Conservation (phyloP, 1,140 invertebrate genomes). For the Sitophilus oryzae region DNA sequence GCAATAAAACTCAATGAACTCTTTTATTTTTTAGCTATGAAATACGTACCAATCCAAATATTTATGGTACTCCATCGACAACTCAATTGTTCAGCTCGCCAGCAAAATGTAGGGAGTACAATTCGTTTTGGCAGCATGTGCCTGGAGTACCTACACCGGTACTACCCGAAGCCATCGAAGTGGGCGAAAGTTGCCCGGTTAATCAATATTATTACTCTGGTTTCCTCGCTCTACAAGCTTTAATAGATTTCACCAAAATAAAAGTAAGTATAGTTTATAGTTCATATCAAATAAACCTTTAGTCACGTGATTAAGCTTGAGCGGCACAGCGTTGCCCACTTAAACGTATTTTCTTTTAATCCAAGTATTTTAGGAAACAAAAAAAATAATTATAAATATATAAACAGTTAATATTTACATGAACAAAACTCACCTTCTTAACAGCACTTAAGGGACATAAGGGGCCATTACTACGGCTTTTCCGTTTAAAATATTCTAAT, state of each 20-base stretch:
- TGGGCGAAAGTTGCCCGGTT: slow-evolving; percentile 62
- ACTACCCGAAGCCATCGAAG: slow-evolving; percentile 50
- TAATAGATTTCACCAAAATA: slow-evolving; percentile 67
- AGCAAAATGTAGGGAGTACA: slow-evolving; percentile 59
- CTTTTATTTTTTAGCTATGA: slow-evolving; percentile 53
- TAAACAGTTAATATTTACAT: too few relatives aligned
- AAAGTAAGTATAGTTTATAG: slow-evolving; percentile 52
- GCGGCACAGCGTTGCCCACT: too few relatives aligned
- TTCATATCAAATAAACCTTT: too few relatives aligned
- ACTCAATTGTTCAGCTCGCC: slow-evolving; percentile 57
- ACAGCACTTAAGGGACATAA: too few relatives aligned
- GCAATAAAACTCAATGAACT: too few relatives aligned
- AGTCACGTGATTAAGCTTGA: too few relatives aligned
- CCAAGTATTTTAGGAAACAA: too few relatives aligned
- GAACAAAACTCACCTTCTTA: too few relatives aligned
- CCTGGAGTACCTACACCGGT: slow-evolving; percentile 36
- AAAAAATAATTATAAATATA: too few relatives aligned
- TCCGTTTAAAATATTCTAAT: too few relatives aligned
- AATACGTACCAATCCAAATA: slow-evolving; percentile 64
- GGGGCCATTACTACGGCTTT: too few relatives aligned
- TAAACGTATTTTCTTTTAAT: too few relatives aligned
- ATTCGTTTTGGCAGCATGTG: slow-evolving; percentile 55
- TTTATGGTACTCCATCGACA: slow-evolving; percentile 56
- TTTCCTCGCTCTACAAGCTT: slow-evolving; percentile 64
- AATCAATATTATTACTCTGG: slow-evolving; percentile 69